Evolutionary conservation across 2,113 vertebrate genomes (phyloP), one percentile per base, ranked within the genome.

Genomic region (Lathamus discolor): DNA sequence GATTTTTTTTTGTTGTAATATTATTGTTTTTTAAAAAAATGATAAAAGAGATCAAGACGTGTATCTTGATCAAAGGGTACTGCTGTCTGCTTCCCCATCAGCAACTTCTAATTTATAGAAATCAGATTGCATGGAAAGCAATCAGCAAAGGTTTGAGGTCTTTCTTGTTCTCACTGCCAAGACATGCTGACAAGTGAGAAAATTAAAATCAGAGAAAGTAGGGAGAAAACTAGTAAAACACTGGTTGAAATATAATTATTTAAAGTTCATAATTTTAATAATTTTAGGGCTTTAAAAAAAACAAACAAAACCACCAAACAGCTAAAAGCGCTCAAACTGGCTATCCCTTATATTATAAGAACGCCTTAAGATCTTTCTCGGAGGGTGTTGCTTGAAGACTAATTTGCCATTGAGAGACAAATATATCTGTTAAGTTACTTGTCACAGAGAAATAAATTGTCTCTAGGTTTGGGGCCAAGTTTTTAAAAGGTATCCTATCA

Each of bases 81-180:
- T 94, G 85, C 94, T 95, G 93, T 94, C 95, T 95, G 62, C 95
- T 97, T 96, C 91, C 94, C 94, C 92, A 95, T 95, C 89, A 90
- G 90, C 95, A 93, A 63, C 89, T 93, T 95, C 87, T 96, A 94
- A 96, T 97, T 96, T 95, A 95, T 96, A 96, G 94, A 96, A 96
- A 93, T 96, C 92, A 88, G 93, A 95, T 96, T 96, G 85, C n/a
- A 0, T 83, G 84, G 83, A 97, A 96, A 94, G 86, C 83, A 93
- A 92, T 96, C 88, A 90, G 88, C 66, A 92, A 95, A 96, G 88
- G 73, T 95, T 95, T 95, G 88, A 94, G 88, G 49, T 93, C 88
- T 94, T 73, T 92, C 93, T 97, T 95, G 64, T 94, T 94, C 74
- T 95, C 86, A 63, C 89, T 95, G 93, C 89, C 91, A 96, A 93